Evolutionary conservation across 2,888 invertebrate species (phyloP).

Genomic region (Meteorus cinctellus): DNA sequence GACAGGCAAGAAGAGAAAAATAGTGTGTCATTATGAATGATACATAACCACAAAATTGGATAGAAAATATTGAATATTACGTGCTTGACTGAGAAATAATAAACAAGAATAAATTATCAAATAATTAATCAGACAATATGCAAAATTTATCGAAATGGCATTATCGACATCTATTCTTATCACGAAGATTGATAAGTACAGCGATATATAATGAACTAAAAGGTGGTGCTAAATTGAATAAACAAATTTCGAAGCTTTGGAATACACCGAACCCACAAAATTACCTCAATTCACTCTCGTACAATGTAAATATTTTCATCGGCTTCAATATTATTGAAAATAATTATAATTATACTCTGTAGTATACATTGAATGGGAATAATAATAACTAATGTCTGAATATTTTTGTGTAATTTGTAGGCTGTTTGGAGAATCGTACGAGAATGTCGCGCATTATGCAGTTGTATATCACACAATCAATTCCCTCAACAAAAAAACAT

Average conservation of each 20-base stretch:
- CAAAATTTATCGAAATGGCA: slow-evolving; percentile 60
- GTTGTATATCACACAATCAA: slow-evolving; percentile 53
- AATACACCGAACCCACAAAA: slow-evolving; percentile 38
- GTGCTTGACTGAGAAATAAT: slow-evolving; percentile 13
- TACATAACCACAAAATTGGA: slow-evolving; percentile 30
- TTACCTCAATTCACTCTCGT: slow-evolving; percentile 51
- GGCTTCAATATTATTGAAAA: background rate
- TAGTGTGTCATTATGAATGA: slow-evolving; percentile 12
- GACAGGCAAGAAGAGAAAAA: background rate
- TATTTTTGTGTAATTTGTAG: slow-evolving; percentile 56
- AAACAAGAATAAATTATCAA: slow-evolving; percentile 51
- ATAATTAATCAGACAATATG: slow-evolving; percentile 59
- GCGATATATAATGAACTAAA: slow-evolving; percentile 44
- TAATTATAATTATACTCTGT: background rate
- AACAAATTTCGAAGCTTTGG: slow-evolving; percentile 45
- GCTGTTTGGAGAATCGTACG: slow-evolving; percentile 68
- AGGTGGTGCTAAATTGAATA: slow-evolving; percentile 39
- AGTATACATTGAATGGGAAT: background rate
- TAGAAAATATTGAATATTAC: slow-evolving; percentile 10
- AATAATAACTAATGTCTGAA: background rate
- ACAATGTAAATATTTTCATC: slow-evolving; percentile 52
- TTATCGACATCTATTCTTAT: slow-evolving; percentile 53
- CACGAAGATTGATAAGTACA: slow-evolving; percentile 50
- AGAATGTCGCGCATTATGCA: slow-evolving; percentile 77
- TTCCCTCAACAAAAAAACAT: slow-evolving; percentile 26